Conservation (phyloP, 1,140 invertebrate species). For the Conus betulinus region DNA sequence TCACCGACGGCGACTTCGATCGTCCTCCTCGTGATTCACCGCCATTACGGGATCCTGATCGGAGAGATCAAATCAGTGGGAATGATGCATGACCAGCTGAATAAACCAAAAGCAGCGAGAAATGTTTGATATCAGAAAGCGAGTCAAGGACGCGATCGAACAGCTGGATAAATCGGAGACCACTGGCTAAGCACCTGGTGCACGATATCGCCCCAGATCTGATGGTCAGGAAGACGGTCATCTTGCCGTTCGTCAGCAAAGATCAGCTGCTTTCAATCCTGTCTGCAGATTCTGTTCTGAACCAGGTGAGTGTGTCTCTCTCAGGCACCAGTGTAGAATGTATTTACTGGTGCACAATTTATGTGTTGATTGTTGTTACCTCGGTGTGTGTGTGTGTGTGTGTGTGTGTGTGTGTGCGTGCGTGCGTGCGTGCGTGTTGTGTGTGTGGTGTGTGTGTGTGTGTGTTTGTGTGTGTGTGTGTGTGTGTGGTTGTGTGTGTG, state of each 20-base stretch:
- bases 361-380: neutral
- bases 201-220: neutral
- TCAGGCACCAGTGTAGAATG: no score
- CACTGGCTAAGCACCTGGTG: neutral
- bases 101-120: neutral
- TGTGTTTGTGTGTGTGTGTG: neutral
- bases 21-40: constrained; percentile 14
- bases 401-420: constrained; percentile 10
- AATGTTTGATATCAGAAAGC: neutral
- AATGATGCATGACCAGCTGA: neutral
- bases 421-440: neutral
- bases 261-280: neutral
- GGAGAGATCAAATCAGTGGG: constrained; percentile 26
- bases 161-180: constrained; percentile 13
- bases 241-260: constrained; percentile 5
- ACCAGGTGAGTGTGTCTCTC: neutral
- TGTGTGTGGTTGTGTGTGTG: no score
- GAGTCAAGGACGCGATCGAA: neutral
- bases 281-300: neutral
- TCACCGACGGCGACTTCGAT: constrained; percentile 15
- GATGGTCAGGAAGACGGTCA: neutral
- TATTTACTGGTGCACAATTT: no score
- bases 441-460: no score
- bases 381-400: constrained; percentile 7
- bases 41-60: constrained; percentile 4